These are phyloP conservation scores for Lagodon rhomboides DNA, from an alignment of 2,797 vertebrate genomes.

Conservation along the genomic window DNA sequence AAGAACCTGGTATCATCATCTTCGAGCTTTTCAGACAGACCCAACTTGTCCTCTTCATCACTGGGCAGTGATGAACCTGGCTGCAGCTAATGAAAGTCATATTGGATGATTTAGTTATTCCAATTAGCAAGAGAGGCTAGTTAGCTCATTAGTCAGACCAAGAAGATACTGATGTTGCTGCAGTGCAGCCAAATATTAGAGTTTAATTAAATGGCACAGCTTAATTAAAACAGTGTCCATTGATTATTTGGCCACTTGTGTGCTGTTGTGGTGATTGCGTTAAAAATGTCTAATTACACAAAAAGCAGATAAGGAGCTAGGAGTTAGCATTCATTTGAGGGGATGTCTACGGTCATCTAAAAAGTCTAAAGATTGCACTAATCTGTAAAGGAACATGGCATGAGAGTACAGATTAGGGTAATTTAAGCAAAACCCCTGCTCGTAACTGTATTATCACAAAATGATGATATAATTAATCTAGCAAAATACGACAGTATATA, in stretches of 20 bases:
- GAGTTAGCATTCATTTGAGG: background rate
- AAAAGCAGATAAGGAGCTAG: background rate
- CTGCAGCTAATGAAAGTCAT: background rate
- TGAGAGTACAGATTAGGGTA: background rate
- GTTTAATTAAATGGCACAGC: background rate
- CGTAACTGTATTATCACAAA: background rate
- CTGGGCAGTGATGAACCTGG: background rate
- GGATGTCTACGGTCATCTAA: background rate
- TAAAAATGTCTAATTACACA: background rate
- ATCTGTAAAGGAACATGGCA: background rate
- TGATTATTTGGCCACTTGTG: background rate
- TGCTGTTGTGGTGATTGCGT: background rate
- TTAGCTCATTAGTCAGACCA: background rate
- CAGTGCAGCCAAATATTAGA: background rate
- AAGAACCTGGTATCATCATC: background rate
- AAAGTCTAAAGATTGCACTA: background rate
- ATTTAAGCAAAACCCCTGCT: background rate
- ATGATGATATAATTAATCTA: background rate
- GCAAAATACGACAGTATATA: too few relatives aligned
- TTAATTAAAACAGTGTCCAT: background rate
- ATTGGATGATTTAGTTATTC: background rate
- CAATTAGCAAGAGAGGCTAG: background rate
- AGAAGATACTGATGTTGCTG: background rate
- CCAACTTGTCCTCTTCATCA: too few relatives aligned
- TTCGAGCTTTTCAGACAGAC: background rate